Base-by-base conservation (phyloP, 2,888 invertebrate genomes). In the Abrostola tripartita region DNA sequence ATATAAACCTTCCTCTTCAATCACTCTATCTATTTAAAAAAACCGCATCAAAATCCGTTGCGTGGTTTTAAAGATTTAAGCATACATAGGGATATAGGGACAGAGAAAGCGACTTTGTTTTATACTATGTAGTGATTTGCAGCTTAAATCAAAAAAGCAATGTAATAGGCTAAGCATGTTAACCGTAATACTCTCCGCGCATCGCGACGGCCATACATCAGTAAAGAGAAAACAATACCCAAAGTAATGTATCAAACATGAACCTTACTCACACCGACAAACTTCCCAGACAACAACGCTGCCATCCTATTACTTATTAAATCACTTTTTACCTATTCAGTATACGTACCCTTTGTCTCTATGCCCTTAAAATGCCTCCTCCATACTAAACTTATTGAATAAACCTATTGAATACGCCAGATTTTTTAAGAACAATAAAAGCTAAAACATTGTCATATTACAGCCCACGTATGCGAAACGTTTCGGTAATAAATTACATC, bases 401-500 rank as follows among this genome's bases (percentile, higher is more conserved):
- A 74, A 62, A 11, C 59, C 56, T 65, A 55, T 78, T 75, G 71
- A 76, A 68, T 68, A 68, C 50, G 47, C 42, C 51, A 65, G 41
- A 58, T 65, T 74, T 70, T 76, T 59, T 50, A 56, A 68, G 35
- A 71, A 72, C 65, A 67, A 65, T 72, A 76, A 66, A 57, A 14
- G 36, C 62, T 64, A 64, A 62, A 51, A 72, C 67, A 52, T 57
- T 61, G 52, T 65, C 62, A 54, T 76, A 67, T 74, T 56, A 68
- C 65, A n/a, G 52, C 60, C 10, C 57, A 44, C 42, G 44, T 55
- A 73, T 52, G 36, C 42, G 64, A 68, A 65, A 71, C 65, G 78
- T 70, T 72, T 68, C 10, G 40, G 68, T 65, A 69, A 82, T 82
- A 85, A 81, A 84, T 84, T 73, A 79, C 65, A 38, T 58, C 52